Evolutionary conservation across 2,888 invertebrate genomes (phyloP).

Genomic region (Hartigia nigra): DNA sequence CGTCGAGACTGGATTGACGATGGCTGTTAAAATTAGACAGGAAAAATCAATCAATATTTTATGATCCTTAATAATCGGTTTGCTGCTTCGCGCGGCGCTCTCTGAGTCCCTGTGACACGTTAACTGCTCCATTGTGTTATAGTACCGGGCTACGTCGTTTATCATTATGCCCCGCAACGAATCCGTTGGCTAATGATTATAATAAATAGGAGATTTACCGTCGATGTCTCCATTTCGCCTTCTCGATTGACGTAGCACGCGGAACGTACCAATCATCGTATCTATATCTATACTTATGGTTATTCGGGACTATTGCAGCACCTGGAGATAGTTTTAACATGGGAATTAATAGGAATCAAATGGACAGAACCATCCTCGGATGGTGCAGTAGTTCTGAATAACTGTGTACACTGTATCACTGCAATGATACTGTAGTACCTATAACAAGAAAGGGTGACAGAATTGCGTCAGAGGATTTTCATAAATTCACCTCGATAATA

Average conservation of each 20-base stretch:
- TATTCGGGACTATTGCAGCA: too few species aligned
- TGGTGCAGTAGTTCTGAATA: too few species aligned
- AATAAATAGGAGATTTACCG: conserved; percentile 30
- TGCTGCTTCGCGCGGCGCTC: conserved; percentile 20
- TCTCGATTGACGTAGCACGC: background rate
- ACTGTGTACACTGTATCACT: too few species aligned
- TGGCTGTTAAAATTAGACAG: conserved; percentile 43
- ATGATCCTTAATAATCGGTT: conserved; percentile 49
- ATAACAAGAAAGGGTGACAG: background rate
- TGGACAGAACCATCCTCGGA: too few species aligned
- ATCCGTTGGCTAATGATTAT: conserved; percentile 14
- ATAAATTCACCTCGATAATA: background rate
- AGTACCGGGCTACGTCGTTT: conserved; percentile 29
- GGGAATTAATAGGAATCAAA: too few species aligned
- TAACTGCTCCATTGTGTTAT: conserved; percentile 29
- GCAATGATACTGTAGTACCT: background rate
- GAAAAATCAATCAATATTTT: conserved; percentile 52
- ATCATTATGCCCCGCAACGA: conserved; percentile 27
- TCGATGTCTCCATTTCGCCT: conserved; percentile 32
- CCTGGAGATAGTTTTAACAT: too few species aligned
- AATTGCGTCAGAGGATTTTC: background rate
- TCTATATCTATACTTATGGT: background rate
- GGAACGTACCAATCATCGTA: background rate
- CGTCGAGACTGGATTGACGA: conserved; percentile 35
- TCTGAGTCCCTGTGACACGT: conserved; percentile 29